These are phyloP conservation scores for Odiellus spinosus DNA, from an alignment of 2,888 invertebrate species.

Conservation along the genomic window DNA sequence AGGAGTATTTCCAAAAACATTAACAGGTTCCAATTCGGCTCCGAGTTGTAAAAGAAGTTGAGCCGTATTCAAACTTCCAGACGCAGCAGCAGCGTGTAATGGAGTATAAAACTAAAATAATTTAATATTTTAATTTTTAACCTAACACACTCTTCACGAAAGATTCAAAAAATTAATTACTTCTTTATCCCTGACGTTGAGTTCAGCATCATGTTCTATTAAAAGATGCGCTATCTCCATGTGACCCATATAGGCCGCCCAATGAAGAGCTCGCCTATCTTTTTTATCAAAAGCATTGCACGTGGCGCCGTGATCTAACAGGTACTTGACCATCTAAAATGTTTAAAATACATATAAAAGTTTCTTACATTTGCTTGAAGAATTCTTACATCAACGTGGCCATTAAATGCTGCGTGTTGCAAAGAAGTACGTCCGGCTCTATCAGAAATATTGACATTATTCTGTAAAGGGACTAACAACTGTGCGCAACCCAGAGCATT, in stretches of 20 bases:
- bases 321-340: slow-evolving; percentile 37
- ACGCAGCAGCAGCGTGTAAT: slow-evolving; percentile 43
- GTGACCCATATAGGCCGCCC: slow-evolving; percentile 44
- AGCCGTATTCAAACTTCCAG: slow-evolving; percentile 35
- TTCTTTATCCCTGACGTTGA: slow-evolving; percentile 33
- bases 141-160: neutral
- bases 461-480: slow-evolving; percentile 34
- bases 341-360: too few species aligned
- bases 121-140: slow-evolving; percentile 1
- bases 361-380: neutral
- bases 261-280: slow-evolving; percentile 44
- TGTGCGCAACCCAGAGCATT: slow-evolving; percentile 43
- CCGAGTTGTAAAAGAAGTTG: slow-evolving; percentile 37
- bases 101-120: slow-evolving; percentile 38
- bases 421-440: slow-evolving; percentile 43
- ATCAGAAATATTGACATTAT: slow-evolving; percentile 38
- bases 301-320: slow-evolving; percentile 39
- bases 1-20: slow-evolving; percentile 42
- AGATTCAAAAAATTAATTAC: slow-evolving; percentile 23
- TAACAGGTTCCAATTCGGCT: slow-evolving; percentile 41
- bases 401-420: slow-evolving; percentile 46
- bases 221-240: slow-evolving; percentile 25
- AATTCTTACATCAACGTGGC: slow-evolving; percentile 36
- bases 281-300: slow-evolving; percentile 47
- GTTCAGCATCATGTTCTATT: slow-evolving; percentile 29